Evolutionary conservation across 2,888 invertebrate genomes (phyloP), one percentile per base, ranked within the genome.

Genomic region (Xanthorhoe designata): DNA sequence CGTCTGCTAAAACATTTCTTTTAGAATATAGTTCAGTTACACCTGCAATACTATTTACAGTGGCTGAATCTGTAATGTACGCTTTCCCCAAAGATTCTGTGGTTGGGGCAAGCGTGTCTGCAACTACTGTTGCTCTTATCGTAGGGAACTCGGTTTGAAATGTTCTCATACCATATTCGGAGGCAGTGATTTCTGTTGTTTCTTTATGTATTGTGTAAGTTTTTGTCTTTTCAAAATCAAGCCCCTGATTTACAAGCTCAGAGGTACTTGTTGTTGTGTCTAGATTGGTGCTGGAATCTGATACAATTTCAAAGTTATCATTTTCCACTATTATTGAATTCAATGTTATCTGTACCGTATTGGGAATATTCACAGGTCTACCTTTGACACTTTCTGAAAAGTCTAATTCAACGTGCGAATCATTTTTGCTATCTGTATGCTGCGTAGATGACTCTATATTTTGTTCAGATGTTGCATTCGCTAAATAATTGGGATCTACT

Each of bases 241-340:
- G 32, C 7, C n/a, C 24, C 45, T 57, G 47, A 35, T 17, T 54
- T 18, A 49, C 32, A 18, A 45, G 2, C 0, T 13, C 2, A 5
- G 45, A 6, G 45, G 32, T 18, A 6, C n/a, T 24, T 10, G 61
- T 42, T 17, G 29, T 53, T 19, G 45, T 54, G 2, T 18, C 54
- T 18, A 42, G 13, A n/a, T 24, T 51, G 15, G 17, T 29, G 29
- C 24, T 38, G 15, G 24, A n/a, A 19, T 9, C 17, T 51, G 62
- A 15, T 9, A n/a, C 13, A 13, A 38, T 51, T 2, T 38, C 18
- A 45, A 56, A 42, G n/a, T 45, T 18, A 52, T 18, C 2, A 29
- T 63, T 45, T 18, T 32, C 32, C n/a, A 32, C 51, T 45, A 17
- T 29, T 32, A 57, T 29, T 55, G 55, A 50, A n/a, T 29, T 51